These are phyloP conservation scores for Platichthys stellatus DNA, from an alignment of 2,113 vertebrate genomes.

Conservation along the genomic window DNA sequence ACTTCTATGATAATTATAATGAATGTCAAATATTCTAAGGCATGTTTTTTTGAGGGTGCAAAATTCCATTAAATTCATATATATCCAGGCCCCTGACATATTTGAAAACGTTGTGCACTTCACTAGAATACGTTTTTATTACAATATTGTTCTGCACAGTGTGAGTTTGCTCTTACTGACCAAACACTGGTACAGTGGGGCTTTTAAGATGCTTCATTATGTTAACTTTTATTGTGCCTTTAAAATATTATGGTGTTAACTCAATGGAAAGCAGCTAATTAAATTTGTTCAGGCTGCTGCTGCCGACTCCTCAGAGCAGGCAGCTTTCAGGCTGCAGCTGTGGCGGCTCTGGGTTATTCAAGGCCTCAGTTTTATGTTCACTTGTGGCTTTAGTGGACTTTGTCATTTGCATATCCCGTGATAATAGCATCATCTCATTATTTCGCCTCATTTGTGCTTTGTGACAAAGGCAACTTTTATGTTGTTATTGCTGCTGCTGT, in stretches of 20 bases:
- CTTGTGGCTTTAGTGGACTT: conserved; percentile 20
- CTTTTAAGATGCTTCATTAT: not conserved
- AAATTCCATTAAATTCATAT: not conserved
- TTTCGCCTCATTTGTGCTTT: conserved; percentile 18
- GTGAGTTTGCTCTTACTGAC: not conserved
- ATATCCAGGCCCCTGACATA: not conserved
- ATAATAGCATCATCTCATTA: conserved; percentile 25
- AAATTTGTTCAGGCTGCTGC: not conserved
- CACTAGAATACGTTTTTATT: not conserved
- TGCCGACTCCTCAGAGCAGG: conserved; percentile 1
- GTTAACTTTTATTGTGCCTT: not conserved
- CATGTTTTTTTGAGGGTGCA: no score
- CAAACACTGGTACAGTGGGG: not conserved
- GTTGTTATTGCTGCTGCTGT: conserved; percentile 10
- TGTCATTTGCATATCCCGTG: conserved; percentile 27
- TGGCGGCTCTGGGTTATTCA: conserved; percentile 5
- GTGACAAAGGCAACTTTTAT: not conserved
- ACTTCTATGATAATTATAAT: no score
- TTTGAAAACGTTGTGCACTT: not conserved
- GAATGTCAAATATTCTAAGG: no score
- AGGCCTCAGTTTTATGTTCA: not conserved
- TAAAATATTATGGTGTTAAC: not conserved
- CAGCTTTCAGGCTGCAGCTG: not conserved
- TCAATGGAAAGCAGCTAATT: not conserved
- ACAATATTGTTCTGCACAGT: not conserved